Evolutionary conservation across 2,888 invertebrate species (phyloP), one percentile per base, ranked within the genome.

Genomic region (Tiliacea citrago): DNA sequence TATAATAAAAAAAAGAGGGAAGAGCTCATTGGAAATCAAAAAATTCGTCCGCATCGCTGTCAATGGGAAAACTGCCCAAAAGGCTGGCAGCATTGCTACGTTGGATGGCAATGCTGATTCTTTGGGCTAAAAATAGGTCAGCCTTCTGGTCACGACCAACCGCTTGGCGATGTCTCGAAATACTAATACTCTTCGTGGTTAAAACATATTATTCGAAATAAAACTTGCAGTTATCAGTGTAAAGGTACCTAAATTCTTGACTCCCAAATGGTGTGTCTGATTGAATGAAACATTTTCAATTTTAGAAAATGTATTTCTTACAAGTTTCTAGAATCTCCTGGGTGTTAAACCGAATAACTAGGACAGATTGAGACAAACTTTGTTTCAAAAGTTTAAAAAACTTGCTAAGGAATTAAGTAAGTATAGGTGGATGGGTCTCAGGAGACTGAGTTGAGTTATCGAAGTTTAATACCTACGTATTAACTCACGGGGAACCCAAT

Each of bases 331-430:
- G 16, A 77, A 58, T 70, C 58, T 49, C 63, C 1, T 51, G 45
- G 39, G 69, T 57, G 18, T 5, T 60, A 21, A 58, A 49, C 35
- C 6, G 10, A 55, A 49, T 45, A 82, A 58, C 35, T 58, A 4
- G 42, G 35, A n/a, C 12, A 57, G 61, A 53, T 45, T 42, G 18
- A 73, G 39, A 39, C n/a, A 63, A 68, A 73, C 18, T 68, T 70
- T 47, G 12, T 57, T 62, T 49, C 12, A 62, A 29, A 80, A 68
- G 58, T 45, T 65, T 82, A 39, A 13, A 49, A 47, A 65, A 65
- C 55, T 71, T 71, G 1, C 51, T 49, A 8, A 47, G 35, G 39
- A 68, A 77, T 67, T 61, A 24, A 18, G 24, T 66, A 68, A 69
- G 39, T 39, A 42, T 47, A 29, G 7, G 53, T 66, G 24, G 35